Conservation (phyloP, 2,888 invertebrate genomes). For the Orchesella flavescens region DNA sequence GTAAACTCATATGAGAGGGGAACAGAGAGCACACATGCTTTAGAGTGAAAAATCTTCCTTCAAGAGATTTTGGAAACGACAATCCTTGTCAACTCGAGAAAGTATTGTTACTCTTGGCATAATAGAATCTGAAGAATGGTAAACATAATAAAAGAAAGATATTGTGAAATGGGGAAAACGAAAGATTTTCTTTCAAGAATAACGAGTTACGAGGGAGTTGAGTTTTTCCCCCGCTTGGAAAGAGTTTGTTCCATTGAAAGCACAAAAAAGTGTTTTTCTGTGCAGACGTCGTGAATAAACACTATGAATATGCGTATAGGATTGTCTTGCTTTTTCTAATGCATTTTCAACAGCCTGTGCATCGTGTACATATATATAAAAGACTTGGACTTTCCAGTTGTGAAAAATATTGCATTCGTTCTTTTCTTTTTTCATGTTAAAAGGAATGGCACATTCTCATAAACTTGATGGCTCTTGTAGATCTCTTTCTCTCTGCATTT, state of each 20-base stretch:
- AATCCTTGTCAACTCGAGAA: slow-evolving; percentile 37
- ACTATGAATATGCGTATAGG: background rate
- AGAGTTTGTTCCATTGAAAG: slow-evolving; percentile 13
- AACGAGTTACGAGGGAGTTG: slow-evolving; percentile 46
- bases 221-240: slow-evolving; percentile 18
- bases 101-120: slow-evolving; percentile 29
- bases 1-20: background rate
- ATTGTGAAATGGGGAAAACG: slow-evolving; percentile 13
- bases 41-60: slow-evolving; percentile 1
- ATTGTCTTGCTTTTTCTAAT: slow-evolving; percentile 1
- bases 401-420: slow-evolving; percentile 34
- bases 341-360: background rate
- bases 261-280: slow-evolving; percentile 15
- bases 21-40: background rate
- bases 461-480: slow-evolving; percentile 46
- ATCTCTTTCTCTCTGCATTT: slow-evolving; percentile 43
- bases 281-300: background rate
- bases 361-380: slow-evolving; percentile 4
- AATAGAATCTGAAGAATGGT: slow-evolving; percentile 56
- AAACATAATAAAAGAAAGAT: slow-evolving; percentile 55
- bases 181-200: slow-evolving; percentile 29
- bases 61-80: slow-evolving; percentile 48
- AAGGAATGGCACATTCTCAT: slow-evolving; percentile 39
- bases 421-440: slow-evolving; percentile 26
- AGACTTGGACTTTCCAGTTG: slow-evolving; percentile 19